Percentiles rank a stretch among this genome's conserved stretches.
Conservation (phyloP, 2,888 invertebrate species). For the Cheilosia soror region DNA sequence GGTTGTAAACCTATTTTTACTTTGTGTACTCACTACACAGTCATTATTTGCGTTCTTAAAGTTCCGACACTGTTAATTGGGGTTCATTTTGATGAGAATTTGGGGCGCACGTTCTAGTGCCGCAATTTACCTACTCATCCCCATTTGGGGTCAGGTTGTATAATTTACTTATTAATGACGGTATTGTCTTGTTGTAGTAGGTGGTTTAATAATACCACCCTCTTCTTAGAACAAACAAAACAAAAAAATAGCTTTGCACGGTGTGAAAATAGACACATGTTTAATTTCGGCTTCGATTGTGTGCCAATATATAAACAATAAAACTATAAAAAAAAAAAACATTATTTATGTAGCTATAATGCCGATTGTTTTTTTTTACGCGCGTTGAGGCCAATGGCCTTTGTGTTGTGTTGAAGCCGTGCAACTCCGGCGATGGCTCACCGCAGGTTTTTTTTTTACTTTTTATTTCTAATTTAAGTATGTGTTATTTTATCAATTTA, state of each 20-base stretch:
- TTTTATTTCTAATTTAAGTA: conserved; percentile 11
- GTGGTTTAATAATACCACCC: conserved; percentile 29
- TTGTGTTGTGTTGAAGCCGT: conserved; percentile 13
- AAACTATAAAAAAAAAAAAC: conserved; percentile 32
- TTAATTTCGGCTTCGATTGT: conserved; percentile 34
- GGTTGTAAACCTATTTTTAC: conserved; percentile 63
- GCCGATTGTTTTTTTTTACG: neutral
- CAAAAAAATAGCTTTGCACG: conserved; percentile 7
- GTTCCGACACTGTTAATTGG: conserved; percentile 36
- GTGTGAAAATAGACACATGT: conserved; percentile 56
- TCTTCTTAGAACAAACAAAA: neutral
- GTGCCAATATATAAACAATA: conserved; percentile 22
- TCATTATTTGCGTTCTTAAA: conserved; percentile 63
- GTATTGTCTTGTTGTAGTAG: conserved; percentile 7
- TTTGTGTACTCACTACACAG: conserved; percentile 42
- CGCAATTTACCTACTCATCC: conserved; percentile 37
- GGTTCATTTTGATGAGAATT: conserved; percentile 33
- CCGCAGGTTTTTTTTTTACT: conserved; percentile 17
- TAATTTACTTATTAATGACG: conserved; percentile 32
- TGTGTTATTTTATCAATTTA: conserved; percentile 66
- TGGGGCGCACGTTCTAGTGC: conserved; percentile 23
- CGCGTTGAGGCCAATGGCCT: conserved; percentile 28
- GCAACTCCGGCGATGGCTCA: conserved; percentile 30
- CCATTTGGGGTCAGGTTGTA: conserved; percentile 18
- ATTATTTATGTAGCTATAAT: conserved; percentile 7